phyloP scores from a whole-genome alignment of 1,140 invertebrate species.

The Sycobia sp. region DNA sequence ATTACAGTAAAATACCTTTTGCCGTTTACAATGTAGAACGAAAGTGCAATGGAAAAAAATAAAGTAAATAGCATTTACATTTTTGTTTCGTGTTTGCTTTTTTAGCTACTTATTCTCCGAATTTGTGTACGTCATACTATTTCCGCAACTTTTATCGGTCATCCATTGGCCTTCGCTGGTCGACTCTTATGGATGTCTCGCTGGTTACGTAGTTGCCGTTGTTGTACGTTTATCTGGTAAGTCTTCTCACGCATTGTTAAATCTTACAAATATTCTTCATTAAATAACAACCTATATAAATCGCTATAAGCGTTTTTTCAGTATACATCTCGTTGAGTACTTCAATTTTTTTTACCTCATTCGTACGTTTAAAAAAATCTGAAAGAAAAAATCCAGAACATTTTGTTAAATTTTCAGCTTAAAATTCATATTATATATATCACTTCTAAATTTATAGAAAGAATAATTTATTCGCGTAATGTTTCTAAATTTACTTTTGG shows the following conservation, averaged over 20 bases:
- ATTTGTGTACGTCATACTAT: conserved; percentile 80
- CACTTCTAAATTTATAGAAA: too few species aligned
- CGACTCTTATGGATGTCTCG: conserved; percentile 80
- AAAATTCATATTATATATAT: too few species aligned
- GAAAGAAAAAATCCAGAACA: too few species aligned
- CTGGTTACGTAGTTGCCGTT: conserved; percentile 70
- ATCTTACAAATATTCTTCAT: neutral
- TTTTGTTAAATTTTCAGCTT: too few species aligned
- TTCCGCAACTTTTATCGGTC: conserved; percentile 82
- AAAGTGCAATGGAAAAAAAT: neutral
- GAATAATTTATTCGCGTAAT: too few species aligned
- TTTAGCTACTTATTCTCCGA: conserved; percentile 74
- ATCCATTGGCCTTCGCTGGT: conserved; percentile 71
- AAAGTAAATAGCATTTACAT: neutral
- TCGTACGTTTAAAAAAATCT: too few species aligned
- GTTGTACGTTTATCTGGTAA: conserved; percentile 70
- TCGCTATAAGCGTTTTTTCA: too few species aligned
- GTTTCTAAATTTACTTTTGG: too few species aligned
- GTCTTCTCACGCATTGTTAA: conserved; percentile 9
- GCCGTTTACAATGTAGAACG: neutral
- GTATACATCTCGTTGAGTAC: too few species aligned
- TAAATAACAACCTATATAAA: too few species aligned
- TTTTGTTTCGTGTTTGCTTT: conserved; percentile 29
- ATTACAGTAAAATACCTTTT: neutral
- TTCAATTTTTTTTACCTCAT: too few species aligned